Base-by-base conservation (phyloP, 2,888 invertebrate species). In the Euspilapteryx auroguttella region DNA sequence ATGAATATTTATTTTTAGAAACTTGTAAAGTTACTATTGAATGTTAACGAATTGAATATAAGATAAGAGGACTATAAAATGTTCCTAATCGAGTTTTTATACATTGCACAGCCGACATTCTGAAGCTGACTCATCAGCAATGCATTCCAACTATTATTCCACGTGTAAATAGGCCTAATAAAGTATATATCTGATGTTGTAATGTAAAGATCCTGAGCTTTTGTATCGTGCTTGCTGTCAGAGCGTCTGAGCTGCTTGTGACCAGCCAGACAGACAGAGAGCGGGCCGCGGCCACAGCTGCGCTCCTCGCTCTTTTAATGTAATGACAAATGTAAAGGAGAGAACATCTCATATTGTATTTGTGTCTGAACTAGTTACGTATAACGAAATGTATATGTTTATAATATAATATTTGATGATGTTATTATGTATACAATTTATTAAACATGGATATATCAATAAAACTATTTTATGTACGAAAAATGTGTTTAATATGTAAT, bases 391-490 rank as follows among this genome's bases (percentile, higher is more conserved):
- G 69, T 71, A 71, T 73, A 75, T 75, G 73, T 75, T 73, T 73
- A 64, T 73, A 71, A 75, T 73, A 71, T 71, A 73, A 71, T 71
- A 71, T 71, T 73, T 71, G 71, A 73, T 68, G 71, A 73, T 71
- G 71, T 73, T 75, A n/a, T n/a, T n/a, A 75, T 73, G 69, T 75
- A 75, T 75, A 75, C 73, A 75, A 71, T 75, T 73, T 75, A 75
- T 75, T 75, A 75, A 75, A 75, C 71, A 71, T 75, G 69, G 56
- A 71, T 73, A 73, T 73, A 75, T 73, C 73, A 76, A 77, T 76
- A 76, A 76, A 76, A 77, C 73, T 77, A 77, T 77, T 76, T 77
- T 77, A 76, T 77, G 75, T 76, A 75, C 76, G 76, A 51, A 55
- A 62, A 47, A 42, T 59, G 62, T 53, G 47, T 69, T 71, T 65